phyloP scores from a whole-genome alignment of 53 echinoderm and acorn worm genomes.

The Astropecten irregularis region DNA sequence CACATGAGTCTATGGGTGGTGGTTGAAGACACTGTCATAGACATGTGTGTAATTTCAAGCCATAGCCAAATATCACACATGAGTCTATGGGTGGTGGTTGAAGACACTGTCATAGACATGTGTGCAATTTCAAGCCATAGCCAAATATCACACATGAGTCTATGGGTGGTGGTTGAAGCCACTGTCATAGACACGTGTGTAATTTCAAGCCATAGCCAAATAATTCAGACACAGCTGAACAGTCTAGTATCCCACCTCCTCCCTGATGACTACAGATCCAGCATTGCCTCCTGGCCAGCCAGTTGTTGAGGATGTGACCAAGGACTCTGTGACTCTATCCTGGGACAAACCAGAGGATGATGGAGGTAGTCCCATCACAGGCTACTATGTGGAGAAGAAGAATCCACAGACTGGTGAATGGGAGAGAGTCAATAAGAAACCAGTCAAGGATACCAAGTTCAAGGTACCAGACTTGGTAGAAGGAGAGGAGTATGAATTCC shows the following conservation, averaged over 20 bases:
- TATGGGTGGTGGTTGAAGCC: too few species aligned
- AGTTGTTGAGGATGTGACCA: conserved; percentile 82
- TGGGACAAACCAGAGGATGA: conserved; percentile 87
- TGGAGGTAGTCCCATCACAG: conserved; percentile 86
- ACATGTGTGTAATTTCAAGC: too few species aligned
- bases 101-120: too few species aligned
- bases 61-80: too few species aligned
- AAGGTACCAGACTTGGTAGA: conserved; percentile 68
- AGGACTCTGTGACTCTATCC: conserved; percentile 67
- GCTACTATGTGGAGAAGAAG: conserved; percentile 92
- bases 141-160: too few species aligned
- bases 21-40: too few species aligned
- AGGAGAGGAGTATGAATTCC: conserved; percentile 83
- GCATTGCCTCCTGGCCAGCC: conserved; percentile 78
- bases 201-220: too few species aligned
- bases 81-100: too few species aligned
- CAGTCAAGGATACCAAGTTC: conserved; percentile 85
- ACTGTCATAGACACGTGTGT: too few species aligned
- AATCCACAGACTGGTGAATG: conserved; percentile 87
- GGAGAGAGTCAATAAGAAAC: conserved; percentile 87
- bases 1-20: too few species aligned
- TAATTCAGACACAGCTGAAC: too few species aligned
- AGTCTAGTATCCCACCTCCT: background rate
- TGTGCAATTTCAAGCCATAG: too few species aligned
- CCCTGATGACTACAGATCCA: conserved; percentile 56